Base-by-base conservation (phyloP, 2,797 vertebrate species). In the Triplophysa yarkandensis region DNA sequence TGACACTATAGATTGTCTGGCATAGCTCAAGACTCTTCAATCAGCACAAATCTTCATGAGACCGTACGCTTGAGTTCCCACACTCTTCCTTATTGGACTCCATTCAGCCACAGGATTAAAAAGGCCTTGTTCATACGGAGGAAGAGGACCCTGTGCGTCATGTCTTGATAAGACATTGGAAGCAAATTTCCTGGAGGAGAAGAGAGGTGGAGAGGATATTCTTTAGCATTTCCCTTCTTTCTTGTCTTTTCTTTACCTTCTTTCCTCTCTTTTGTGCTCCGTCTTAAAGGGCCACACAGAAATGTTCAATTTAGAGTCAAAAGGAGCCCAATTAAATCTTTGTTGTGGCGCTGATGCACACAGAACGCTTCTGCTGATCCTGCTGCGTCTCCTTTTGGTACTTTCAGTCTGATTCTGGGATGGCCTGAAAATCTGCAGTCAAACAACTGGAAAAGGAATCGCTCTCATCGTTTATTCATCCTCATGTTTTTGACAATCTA, bases 261-360 rank as follows among this genome's bases (percentile, higher is more conserved):
- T 78, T 63, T 73, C 50, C 70, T 61, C 70, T 66, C n/a, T 74
- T 79, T 80, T 84, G 73, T 81, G 32, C n/a, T 13, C 41, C 6
- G 72, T 68, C 27, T 77, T 81, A 82, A 82, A 83, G 64, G 57
- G 21, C 58, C 55, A 50, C 66, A 72, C 75, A 82, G 70, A 81
- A 80, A 50, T 82, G 80, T 63, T 78, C 74, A 72, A 70, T 85
- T 84, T 83, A 25, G 30, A 77, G 78, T 86, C 83, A 85, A 84
- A 82, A 68, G 81, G 50, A n/a, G 67, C 25, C 84, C 80, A 86
- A 84, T 86, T 83, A 87, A 74, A 62, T 71, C 73, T 67, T 81
- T 36, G 71, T 85, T 81, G 71, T 79, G 43, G 66, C 13, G 54
- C 62, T 58, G 46, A 34, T 39, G 54, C 66, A 61, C 62, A 17